Evolutionary conservation across 2,797 vertebrate species (phyloP).

Genomic region (Prionace glauca): DNA sequence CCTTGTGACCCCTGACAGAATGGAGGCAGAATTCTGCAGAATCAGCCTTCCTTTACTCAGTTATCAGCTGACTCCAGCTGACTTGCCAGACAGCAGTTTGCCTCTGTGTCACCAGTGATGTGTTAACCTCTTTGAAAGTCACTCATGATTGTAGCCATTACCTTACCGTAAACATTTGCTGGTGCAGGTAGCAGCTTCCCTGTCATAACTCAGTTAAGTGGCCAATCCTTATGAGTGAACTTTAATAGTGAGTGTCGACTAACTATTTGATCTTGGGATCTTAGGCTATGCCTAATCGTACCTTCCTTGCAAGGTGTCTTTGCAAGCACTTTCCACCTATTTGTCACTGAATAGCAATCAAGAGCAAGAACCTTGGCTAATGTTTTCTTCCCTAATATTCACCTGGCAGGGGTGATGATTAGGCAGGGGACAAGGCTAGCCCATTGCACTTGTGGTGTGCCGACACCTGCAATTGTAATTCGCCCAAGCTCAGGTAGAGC

Average conservation of each 20-base stretch:
- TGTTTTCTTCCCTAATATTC: background rate
- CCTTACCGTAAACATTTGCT: background rate
- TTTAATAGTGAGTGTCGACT: background rate
- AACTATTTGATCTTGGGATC: background rate
- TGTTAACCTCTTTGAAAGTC: background rate
- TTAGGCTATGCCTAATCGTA: background rate
- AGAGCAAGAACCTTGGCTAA: background rate
- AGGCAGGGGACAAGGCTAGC: no score
- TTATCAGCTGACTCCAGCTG: slow-evolving; percentile 6
- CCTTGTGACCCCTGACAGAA: slow-evolving; percentile 28
- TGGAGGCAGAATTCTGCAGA: background rate
- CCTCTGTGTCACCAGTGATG: background rate
- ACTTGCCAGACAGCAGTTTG: background rate
- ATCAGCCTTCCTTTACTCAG: background rate
- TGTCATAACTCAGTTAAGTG: background rate
- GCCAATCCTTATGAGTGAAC: background rate
- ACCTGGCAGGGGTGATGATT: no score
- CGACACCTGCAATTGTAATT: no score
- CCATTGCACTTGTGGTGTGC: no score
- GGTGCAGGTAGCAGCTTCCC: no score
- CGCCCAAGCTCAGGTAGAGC: no score
- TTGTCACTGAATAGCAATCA: background rate
- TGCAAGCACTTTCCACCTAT: background rate
- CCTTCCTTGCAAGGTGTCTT: background rate
- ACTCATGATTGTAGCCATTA: background rate